These are phyloP conservation scores for Apis cerana DNA, from an alignment of 1,140 invertebrate genomes.

Conservation along the genomic window DNA sequence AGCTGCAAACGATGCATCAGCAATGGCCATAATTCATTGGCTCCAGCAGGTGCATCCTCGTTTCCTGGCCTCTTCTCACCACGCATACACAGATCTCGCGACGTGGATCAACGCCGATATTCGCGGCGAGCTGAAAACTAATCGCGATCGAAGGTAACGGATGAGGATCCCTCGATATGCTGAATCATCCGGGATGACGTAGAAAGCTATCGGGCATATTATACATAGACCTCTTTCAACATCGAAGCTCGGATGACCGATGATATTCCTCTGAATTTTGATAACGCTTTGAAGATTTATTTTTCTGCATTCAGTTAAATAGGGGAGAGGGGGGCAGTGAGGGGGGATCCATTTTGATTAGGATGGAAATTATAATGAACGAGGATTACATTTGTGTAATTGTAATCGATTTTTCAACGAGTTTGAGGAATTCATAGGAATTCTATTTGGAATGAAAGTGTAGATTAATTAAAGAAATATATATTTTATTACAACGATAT, in stretches of 20 bases:
- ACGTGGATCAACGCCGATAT: conserved; percentile 61
- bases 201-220: conserved; percentile 45
- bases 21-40: conserved; percentile 61
- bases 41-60: conserved; percentile 33
- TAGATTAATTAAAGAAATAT: not conserved
- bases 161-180: conserved; percentile 53
- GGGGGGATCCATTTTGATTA: not conserved
- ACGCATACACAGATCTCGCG: conserved; percentile 4
- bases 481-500: too few relatives aligned
- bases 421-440: not conserved
- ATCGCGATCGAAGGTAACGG: conserved; percentile 69
- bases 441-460: not conserved
- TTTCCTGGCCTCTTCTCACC: conserved; percentile 37
- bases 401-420: not conserved
- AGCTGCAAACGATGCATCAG: conserved; percentile 52
- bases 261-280: not conserved
- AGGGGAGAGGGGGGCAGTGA: too few relatives aligned
- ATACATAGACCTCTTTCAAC: conserved; percentile 18
- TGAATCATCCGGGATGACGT: conserved; percentile 53
- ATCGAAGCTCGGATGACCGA: not conserved
- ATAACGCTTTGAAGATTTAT: not conserved
- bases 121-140: conserved; percentile 59
- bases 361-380: not conserved
- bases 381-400: not conserved
- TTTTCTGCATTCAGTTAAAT: not conserved